Conservation (phyloP, 1,140 invertebrate genomes). For the Teleopsis dalmanni region DNA sequence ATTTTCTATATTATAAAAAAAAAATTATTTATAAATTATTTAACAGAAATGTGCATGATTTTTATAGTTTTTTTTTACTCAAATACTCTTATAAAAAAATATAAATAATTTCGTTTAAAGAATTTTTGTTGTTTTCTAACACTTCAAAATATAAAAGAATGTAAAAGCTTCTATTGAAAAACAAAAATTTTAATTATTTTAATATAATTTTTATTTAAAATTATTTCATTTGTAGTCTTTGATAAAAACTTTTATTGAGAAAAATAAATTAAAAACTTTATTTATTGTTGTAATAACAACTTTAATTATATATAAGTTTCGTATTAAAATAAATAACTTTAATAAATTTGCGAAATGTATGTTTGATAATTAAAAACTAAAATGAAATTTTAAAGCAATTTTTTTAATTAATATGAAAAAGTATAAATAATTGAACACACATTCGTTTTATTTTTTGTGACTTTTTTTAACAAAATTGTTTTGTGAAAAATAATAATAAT, state of each 20-base stretch:
- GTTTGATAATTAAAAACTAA: no score
- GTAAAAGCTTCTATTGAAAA: not conserved
- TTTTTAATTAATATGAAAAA: no score
- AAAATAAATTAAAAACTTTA: not conserved
- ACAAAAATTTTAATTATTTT: not conserved
- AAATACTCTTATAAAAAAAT: not conserved
- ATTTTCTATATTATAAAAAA: not conserved
- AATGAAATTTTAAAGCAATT: no score
- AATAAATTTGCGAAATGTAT: no score
- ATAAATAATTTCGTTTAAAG: not conserved
- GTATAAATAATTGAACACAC: no score
- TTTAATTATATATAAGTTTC: not conserved
- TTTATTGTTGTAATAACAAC: not conserved
- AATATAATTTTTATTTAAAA: constrained; percentile 1
- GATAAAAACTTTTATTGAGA: not conserved
- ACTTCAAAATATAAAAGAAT: not conserved
- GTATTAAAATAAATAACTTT: no score
- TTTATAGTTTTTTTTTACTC: not conserved
- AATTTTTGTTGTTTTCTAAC: constrained; percentile 2
- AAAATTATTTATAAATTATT: not conserved
- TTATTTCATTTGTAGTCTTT: not conserved
- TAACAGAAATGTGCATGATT: not conserved
- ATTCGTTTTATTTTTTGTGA: no score
- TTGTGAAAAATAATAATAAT: no score
- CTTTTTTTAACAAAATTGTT: no score